These are phyloP conservation scores for Blennius ocellaris DNA, from an alignment of 2,113 vertebrate species.

Conservation along the genomic window DNA sequence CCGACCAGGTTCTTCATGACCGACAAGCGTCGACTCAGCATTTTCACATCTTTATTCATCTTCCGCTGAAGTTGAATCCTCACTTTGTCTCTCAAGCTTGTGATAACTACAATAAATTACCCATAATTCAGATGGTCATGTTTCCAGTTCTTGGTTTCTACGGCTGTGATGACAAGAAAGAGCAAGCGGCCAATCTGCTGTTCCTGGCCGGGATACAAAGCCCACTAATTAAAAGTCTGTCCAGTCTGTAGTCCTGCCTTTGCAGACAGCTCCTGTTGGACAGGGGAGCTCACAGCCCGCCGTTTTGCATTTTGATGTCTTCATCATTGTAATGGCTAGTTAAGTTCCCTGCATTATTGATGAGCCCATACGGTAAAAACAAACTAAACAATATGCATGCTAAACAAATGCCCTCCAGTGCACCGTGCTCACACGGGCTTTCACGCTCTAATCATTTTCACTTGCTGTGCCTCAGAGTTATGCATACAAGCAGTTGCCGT, in stretches of 20 bases:
- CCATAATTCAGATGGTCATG: constrained; percentile 51
- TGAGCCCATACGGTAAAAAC: constrained; percentile 72
- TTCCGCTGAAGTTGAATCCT: constrained; percentile 34
- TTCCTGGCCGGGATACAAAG: constrained; percentile 73
- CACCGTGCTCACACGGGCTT: constrained; percentile 43
- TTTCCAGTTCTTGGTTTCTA: constrained; percentile 68
- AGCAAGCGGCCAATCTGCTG: constrained; percentile 73
- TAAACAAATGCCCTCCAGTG: constrained; percentile 73
- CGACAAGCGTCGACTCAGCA: constrained; percentile 1
- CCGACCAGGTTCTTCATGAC: neutral
- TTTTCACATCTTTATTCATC: constrained; percentile 20
- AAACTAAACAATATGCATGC: constrained; percentile 70
- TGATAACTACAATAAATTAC: constrained; percentile 30
- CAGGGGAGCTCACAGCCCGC: constrained; percentile 50
- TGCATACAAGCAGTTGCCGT: constrained; percentile 64
- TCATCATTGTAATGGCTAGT: constrained; percentile 77
- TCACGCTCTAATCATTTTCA: constrained; percentile 53
- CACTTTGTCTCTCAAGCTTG: constrained; percentile 39
- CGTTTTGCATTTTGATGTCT: constrained; percentile 79
- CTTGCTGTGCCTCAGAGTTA: constrained; percentile 53
- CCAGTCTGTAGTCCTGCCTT: constrained; percentile 65
- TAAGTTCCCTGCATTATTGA: constrained; percentile 77
- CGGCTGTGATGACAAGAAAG: constrained; percentile 66
- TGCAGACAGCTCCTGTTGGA: constrained; percentile 65
- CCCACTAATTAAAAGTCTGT: constrained; percentile 80